phyloP scores from a whole-genome alignment of 1,140 invertebrate genomes.

The Drosophila subobscura region DNA sequence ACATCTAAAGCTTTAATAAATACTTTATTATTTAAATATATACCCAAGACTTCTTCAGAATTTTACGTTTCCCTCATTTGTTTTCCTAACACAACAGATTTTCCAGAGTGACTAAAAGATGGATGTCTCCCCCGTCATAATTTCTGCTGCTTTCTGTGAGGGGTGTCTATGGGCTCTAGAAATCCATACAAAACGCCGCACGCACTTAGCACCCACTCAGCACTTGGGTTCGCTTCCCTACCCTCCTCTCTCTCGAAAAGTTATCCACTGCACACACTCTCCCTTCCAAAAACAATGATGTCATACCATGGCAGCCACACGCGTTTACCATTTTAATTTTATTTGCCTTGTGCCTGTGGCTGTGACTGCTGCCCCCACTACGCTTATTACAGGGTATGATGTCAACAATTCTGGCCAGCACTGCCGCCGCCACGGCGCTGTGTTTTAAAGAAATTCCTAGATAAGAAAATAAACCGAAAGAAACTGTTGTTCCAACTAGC shows the following conservation, averaged over 20 bases:
- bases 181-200: conserved; percentile 35
- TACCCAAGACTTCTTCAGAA: no score
- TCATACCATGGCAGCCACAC: conserved; percentile 35
- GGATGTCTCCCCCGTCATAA: background rate
- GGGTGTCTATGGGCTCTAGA: conserved; percentile 12
- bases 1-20: background rate
- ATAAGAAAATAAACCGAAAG: conserved; percentile 14
- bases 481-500: background rate
- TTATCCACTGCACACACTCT: conserved; percentile 5
- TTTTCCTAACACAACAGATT: no score
- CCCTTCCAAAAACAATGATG: conserved; percentile 42
- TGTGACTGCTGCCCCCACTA: conserved; percentile 1
- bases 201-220: conserved; percentile 70
- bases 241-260: background rate
- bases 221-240: conserved; percentile 37
- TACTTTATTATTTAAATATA: background rate
- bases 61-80: no score
- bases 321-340: conserved; percentile 61
- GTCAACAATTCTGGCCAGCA: conserved; percentile 50
- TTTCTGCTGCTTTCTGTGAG: background rate
- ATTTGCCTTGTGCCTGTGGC: conserved; percentile 27
- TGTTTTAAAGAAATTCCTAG: conserved; percentile 32
- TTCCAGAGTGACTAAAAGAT: no score
- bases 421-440: conserved; percentile 34
- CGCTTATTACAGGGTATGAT: conserved; percentile 32